A percentile compares a stretch with the other conserved stretches of the same genome.
Conservation (phyloP, 2,797 vertebrate genomes). For the Columba guinea region DNA sequence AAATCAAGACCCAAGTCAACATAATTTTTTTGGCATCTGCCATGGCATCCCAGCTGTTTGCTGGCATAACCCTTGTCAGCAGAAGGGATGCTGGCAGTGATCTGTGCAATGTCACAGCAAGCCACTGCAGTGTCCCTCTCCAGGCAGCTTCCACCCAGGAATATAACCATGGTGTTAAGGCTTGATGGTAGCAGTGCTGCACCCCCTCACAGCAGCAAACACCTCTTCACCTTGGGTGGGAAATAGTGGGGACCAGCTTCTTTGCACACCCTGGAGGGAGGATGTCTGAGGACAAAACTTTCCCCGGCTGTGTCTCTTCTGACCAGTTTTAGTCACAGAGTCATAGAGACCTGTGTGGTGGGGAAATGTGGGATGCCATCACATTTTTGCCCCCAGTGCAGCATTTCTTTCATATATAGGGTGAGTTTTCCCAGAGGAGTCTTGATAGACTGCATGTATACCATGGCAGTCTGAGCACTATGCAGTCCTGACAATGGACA, state of each 20-base stretch:
- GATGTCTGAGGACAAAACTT: background rate
- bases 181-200: too few relatives aligned
- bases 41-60: background rate
- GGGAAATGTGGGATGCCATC: background rate
- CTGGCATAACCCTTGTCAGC: background rate
- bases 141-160: background rate
- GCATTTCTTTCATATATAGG: background rate
- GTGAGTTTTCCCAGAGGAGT: background rate
- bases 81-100: background rate
- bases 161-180: fast-evolving
- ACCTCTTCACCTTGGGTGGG: background rate
- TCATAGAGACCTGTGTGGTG: background rate
- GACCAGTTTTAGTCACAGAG: background rate
- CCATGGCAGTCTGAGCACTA: background rate
- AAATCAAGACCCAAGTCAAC: background rate
- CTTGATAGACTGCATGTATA: background rate
- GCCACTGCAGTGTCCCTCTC: background rate
- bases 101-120: too few relatives aligned
- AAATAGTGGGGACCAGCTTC: background rate
- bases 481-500: background rate
- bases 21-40: background rate
- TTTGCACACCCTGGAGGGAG: too few relatives aligned
- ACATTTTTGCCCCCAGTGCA: background rate
- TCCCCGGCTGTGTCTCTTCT: background rate
- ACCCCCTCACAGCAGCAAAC: background rate